These are phyloP conservation scores for Drosophila koepferae DNA, from an alignment of 2,888 invertebrate genomes.

Conservation along the genomic window DNA sequence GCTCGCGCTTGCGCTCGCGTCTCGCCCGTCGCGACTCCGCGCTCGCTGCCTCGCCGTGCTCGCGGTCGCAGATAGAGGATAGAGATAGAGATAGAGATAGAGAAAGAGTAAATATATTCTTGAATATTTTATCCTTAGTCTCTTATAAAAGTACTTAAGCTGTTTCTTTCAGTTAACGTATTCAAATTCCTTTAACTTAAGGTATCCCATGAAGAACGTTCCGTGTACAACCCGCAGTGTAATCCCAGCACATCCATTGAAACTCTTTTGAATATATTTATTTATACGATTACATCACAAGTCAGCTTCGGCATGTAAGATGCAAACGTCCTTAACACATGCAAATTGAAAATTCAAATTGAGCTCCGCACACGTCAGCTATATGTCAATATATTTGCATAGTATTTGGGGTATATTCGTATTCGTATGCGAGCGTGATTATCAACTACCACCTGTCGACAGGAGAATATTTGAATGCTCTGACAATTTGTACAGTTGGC, in stretches of 20 bases:
- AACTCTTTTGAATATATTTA: conserved; percentile 33
- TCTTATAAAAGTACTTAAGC: not conserved
- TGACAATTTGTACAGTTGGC: conserved; percentile 3
- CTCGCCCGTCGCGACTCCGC: too few relatives aligned
- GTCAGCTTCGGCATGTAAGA: conserved; percentile 26
- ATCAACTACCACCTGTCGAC: conserved; percentile 45
- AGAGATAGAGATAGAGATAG: not conserved
- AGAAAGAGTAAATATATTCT: not conserved
- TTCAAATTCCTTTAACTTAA: not conserved
- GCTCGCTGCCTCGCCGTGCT: too few relatives aligned
- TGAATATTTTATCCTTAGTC: not conserved
- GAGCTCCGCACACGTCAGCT: conserved; percentile 52
- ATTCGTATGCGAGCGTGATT: not conserved
- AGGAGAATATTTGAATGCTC: conserved; percentile 8
- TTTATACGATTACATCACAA: conserved; percentile 19
- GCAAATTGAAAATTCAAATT: conserved; percentile 55
- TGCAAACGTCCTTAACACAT: conserved; percentile 27
- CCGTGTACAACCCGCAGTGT: not conserved
- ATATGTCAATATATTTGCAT: conserved; percentile 48
- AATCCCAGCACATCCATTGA: conserved; percentile 10
- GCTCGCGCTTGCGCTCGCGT: too few relatives aligned
- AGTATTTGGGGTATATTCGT: conserved; percentile 3
- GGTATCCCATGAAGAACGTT: not conserved
- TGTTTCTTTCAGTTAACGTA: not conserved
- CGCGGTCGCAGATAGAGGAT: too few relatives aligned